phyloP scores from a whole-genome alignment of 2,797 vertebrate species.

The Ceryle rudis region DNA sequence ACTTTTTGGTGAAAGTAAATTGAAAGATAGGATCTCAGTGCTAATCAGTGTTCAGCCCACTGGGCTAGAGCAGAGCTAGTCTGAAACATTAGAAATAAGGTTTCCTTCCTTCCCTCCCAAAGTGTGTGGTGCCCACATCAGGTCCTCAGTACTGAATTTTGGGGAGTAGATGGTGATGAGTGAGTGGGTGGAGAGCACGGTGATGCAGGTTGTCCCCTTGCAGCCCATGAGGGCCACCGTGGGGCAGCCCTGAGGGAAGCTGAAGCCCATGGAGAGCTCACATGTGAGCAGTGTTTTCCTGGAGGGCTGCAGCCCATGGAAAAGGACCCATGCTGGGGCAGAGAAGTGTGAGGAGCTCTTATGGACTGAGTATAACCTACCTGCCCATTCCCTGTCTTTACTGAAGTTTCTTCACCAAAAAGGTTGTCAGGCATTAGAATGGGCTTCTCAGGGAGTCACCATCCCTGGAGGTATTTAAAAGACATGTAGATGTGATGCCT shows the following conservation, averaged over 20 bases:
- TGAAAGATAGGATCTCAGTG: background rate
- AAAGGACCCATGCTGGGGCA: background rate
- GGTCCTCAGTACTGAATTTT: background rate
- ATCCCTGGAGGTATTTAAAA: too few species aligned
- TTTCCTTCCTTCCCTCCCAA: background rate
- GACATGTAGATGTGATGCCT: too few species aligned
- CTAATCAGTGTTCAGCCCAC: background rate
- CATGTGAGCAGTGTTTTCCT: background rate
- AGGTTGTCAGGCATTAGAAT: background rate
- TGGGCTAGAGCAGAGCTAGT: background rate
- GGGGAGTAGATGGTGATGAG: background rate
- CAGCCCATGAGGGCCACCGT: too few species aligned
- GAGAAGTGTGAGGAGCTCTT: background rate
- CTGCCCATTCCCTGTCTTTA: background rate
- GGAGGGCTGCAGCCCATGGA: background rate
- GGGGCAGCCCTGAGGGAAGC: background rate
- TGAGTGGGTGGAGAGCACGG: fast-evolving
- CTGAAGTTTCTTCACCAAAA: background rate
- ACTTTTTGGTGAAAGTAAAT: background rate
- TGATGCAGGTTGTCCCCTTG: background rate
- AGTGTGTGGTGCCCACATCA: background rate
- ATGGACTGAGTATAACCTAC: background rate
- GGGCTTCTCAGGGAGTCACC: background rate
- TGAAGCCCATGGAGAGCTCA: background rate
- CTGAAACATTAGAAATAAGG: background rate